Evolutionary conservation across 2,113 vertebrate genomes (phyloP), one percentile per base, ranked within the genome.

Genomic region (Irena cyanogastra): DNA sequence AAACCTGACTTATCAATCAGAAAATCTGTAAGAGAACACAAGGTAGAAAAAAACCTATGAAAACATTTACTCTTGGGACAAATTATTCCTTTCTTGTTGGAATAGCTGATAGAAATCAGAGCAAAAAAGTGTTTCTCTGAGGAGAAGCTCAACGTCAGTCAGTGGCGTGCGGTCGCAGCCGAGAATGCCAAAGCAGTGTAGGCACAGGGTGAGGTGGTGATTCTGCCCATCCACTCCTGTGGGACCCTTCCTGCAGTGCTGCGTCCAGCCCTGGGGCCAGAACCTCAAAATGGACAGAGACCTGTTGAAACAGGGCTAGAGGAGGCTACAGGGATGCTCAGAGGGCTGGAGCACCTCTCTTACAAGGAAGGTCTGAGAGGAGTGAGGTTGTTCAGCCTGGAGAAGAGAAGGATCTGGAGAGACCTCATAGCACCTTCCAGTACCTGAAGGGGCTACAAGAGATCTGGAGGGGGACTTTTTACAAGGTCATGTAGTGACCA

Each of bases 141-240:
- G 17, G 26, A 90, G 70, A 54, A 53, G 16, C 41, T 69, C 12
- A 35, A 3, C 21, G 15, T 31, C 22, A 61, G 70, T 41, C 0
- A 0, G 15, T 10, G 50, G 8, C 1, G 0, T 31, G 30, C 0
- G 0, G 47, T 61, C 0, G 0, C 21, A 27, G 41, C 47, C 0
- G 1, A 42, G 56, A 54, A 69, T 31, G 10, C n/a, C 11, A 23
- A 68, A 69, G 41, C 53, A 68, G 13, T 4, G 3, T 11, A 14
- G 20, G 37, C 87, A 60, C 45, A 53, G 78, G 20, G 10, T 0
- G 0, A 45, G n/a, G 69, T 53, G 53, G 7, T 11, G 6, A 31
- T 47, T 35, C 41, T 68, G 26, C 26, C 30, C 2, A 7, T 83
- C 33, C 21, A 1, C 41, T 35, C 17, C 27, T 37, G 17, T 41